phyloP scores from a whole-genome alignment of 2,113 vertebrate species.

The Redunca redunca region DNA sequence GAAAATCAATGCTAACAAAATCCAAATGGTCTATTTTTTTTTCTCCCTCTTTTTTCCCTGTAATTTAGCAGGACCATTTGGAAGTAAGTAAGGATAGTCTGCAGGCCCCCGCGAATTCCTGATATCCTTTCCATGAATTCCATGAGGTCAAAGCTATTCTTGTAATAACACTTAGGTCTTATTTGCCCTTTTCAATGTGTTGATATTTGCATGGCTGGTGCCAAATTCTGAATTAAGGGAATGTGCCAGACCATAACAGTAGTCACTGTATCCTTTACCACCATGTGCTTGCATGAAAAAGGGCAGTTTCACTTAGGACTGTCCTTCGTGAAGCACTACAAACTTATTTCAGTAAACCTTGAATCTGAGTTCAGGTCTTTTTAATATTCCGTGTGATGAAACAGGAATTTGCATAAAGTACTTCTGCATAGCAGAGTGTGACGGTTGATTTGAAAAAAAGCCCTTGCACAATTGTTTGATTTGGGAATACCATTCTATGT shows the following conservation, averaged over 20 bases:
- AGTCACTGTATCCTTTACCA: background rate
- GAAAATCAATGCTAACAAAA: constrained; percentile 1
- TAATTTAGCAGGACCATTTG: background rate
- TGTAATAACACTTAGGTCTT: background rate
- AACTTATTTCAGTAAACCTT: constrained; percentile 3
- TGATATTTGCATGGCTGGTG: background rate
- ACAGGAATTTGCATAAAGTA: background rate
- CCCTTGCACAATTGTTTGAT: background rate
- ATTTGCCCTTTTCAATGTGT: background rate
- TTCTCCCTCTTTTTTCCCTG: background rate
- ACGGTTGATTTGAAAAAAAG: background rate
- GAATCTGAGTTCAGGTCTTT: background rate
- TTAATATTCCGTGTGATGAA: background rate
- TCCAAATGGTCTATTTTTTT: background rate
- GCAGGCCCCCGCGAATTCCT: background rate
- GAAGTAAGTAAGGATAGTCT: background rate
- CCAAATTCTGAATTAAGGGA: background rate
- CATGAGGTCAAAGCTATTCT: background rate
- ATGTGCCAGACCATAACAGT: background rate
- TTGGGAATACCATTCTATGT: constrained; percentile 2
- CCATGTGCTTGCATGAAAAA: background rate
- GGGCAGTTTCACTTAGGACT: background rate
- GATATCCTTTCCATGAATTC: background rate
- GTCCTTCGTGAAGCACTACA: background rate
- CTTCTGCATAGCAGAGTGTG: background rate